These are phyloP conservation scores for Norana najaformis DNA, from an alignment of 2,888 invertebrate species.

Conservation along the genomic window DNA sequence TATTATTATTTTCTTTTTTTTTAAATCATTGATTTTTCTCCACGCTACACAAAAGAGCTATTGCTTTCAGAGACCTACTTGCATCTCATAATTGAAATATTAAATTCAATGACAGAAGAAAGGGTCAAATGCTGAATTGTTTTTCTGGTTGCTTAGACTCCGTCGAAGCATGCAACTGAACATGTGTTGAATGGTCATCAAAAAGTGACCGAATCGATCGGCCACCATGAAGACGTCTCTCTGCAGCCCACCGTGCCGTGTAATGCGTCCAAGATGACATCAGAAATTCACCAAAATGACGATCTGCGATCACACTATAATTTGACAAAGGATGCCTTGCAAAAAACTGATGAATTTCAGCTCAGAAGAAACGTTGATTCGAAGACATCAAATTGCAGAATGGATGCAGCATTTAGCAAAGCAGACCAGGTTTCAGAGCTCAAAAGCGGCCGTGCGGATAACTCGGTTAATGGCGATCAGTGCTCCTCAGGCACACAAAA, in stretches of 20 bases:
- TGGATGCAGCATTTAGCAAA: not conserved
- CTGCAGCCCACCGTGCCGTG: not conserved
- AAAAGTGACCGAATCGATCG: not conserved
- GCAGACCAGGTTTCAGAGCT: not conserved
- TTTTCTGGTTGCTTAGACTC: not conserved
- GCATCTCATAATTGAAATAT: not conserved
- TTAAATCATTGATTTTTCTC: too few species aligned
- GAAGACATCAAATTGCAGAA: not conserved
- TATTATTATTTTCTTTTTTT: too few species aligned
- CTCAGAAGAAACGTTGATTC: not conserved
- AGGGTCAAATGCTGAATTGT: not conserved
- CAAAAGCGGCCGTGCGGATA: too few species aligned
- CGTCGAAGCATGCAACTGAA: not conserved
- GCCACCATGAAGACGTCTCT: not conserved
- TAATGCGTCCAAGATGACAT: not conserved
- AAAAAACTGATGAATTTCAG: not conserved
- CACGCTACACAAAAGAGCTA: not conserved
- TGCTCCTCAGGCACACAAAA: not conserved
- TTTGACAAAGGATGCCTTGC: not conserved
- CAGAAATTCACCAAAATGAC: not conserved
- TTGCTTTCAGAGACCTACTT: not conserved
- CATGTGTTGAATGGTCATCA: not conserved
- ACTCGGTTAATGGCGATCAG: not conserved
- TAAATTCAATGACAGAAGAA: not conserved
- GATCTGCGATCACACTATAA: not conserved